phyloP scores from a whole-genome alignment of 2,113 vertebrate genomes.

The Chloropsis hardwickii region DNA sequence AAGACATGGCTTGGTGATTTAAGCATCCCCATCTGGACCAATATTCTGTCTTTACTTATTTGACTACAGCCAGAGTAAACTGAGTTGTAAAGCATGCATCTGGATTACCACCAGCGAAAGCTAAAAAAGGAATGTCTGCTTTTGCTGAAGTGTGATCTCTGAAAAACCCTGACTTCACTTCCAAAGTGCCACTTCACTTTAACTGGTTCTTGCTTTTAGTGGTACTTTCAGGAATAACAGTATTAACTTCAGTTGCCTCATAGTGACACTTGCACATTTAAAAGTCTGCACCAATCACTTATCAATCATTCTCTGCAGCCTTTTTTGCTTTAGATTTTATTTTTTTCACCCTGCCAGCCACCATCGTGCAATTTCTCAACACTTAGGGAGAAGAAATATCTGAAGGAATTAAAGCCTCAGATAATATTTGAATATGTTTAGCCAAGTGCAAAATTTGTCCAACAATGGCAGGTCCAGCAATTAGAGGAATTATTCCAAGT shows the following conservation, averaged over 20 bases:
- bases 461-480: background rate
- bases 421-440: background rate
- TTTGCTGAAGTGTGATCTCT: background rate
- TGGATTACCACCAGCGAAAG: constrained; percentile 10
- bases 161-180: background rate
- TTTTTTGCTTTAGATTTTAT: background rate
- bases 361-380: fast-evolving
- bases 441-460: background rate
- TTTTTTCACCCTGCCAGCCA: background rate
- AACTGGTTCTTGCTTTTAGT: background rate
- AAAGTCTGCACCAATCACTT: background rate
- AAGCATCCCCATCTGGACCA: background rate
- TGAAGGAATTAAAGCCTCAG: background rate
- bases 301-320: background rate
- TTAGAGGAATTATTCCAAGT: background rate
- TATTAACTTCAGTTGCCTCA: background rate
- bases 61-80: constrained; percentile 1
- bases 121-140: background rate
- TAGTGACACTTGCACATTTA: background rate
- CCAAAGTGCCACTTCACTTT: background rate
- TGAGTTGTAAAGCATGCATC: background rate
- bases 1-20: background rate
- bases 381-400: background rate
- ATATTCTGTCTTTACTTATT: background rate
- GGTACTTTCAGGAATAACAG: background rate